Base-by-base conservation (phyloP, 30 jellyfish, hydroid and myxozoan species). In the Catostylus mosaicus region DNA sequence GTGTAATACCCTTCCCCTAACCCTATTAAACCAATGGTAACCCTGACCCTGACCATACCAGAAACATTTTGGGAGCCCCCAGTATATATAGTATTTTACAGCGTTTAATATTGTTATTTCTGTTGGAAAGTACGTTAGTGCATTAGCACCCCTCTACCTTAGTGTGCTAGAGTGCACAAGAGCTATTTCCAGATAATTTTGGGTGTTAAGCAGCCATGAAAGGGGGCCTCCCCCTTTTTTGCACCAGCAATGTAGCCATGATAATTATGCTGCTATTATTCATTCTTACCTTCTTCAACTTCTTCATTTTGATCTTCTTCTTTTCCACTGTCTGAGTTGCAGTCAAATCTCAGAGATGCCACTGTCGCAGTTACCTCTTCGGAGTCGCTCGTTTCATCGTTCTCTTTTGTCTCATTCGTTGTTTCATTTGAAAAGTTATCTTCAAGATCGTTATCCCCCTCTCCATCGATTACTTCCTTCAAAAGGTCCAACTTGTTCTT, bases 391-490 rank as follows among this genome's bases (percentile, higher is more conserved):
- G 24, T 19, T 27, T 40, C 18, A 32, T 34, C 36, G 36, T 45
- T 19, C n/a, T 26, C 34, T 30, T 63, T 52, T 62, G 37, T 11
- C 72, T 32, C 38, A n/a, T n/a, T n/a, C n/a, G n/a, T n/a, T n/a
- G n/a, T n/a, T n/a, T n/a, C 51, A 33, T n/a, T 67, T 34, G 30
- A 19, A 30, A 20, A 66, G 23, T 82, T 59, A n/a, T 12, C 16
- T 36, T 38, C 40, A 10, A 19, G 43, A 38, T 61, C 64, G 29
- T 84, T 90, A 23, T 82, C 86, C n/a, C 48, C 91, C 30, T 48
- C 96, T 30, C 71, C 96, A 19, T 80, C 97, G 62, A 93, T 93
- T 14, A 89, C 96, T 82, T 87, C 94, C 47, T 79, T 82, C 62
- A 93, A 70, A 36, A 87, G 66, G 43, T 86, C 98, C 2, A 86